Base-by-base conservation (phyloP, 2,113 vertebrate species). In the Thryonomys swinderianus region DNA sequence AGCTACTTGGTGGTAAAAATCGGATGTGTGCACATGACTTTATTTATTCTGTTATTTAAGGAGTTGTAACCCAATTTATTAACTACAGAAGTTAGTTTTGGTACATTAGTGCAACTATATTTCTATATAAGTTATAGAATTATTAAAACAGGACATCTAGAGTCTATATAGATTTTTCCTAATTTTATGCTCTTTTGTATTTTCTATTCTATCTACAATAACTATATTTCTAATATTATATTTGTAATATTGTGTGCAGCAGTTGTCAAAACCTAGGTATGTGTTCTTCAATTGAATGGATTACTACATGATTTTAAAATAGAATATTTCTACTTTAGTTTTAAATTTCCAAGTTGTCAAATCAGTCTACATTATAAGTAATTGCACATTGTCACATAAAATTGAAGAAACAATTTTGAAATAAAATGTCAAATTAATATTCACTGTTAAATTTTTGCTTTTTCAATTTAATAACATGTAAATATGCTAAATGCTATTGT, bases 1-100 rank as follows among this genome's bases (percentile, higher is more conserved):
- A 89, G 66, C 66, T 88, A 95, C 34, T 84, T 76, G 27, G 51
- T 94, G 64, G 64, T 81, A 69, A 81, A 90, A 55, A 67, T 5
- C 45, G 12, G 8, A 92, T 42, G 32, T 66, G 7, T 64, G 32
- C 25, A 14, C 12, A 32, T 30, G 17, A 62, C 53, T 86, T 87
- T 81, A 76, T 71, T 89, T 94, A 11, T 69, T 20, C 8, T 71
- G 4, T 37, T 88, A 85, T 55, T 91, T 85, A 69, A 86, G 10
- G 13, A 66, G 88, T 61, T 32, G 25, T 71, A 48, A 2, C 8
- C 42, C 32, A 67, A 74, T 45, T 67, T 61, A 53, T 67, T 88
- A 59, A 66, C 12, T 69, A 27, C 55, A 93, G 7, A n/a, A 37
- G 2, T 34, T 12, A 61, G 20, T 23, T 61, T 80, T 40, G 42